phyloP scores from a whole-genome alignment of 2,113 vertebrate species.

The Leucosticte australis region DNA sequence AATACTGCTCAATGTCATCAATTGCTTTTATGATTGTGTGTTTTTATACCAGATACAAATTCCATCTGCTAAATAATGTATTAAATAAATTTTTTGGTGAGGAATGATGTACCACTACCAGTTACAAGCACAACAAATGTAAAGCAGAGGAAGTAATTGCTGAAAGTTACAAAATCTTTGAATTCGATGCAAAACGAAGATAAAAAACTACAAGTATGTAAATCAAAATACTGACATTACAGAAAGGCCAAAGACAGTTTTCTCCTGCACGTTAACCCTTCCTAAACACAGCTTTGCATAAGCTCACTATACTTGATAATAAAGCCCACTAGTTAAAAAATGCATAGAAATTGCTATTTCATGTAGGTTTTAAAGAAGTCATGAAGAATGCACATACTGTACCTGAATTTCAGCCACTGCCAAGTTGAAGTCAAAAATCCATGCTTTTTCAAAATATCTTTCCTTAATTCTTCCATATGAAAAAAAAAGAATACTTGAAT shows the following conservation, averaged over 20 bases:
- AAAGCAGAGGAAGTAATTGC: neutral
- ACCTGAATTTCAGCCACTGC: slow-evolving; percentile 79
- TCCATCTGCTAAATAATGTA: neutral
- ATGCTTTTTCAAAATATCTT: slow-evolving; percentile 48
- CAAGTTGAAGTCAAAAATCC: slow-evolving; percentile 69
- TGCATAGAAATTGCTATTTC: neutral
- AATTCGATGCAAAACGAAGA: neutral
- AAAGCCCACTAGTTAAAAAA: neutral
- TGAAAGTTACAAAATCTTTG: neutral
- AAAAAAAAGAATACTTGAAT: neutral
- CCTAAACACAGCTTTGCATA: neutral
- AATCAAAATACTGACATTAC: neutral
- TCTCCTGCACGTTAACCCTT: neutral
- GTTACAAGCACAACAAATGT: neutral
- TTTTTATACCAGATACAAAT: neutral
- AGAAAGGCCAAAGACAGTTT: neutral
- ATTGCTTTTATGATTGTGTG: neutral
- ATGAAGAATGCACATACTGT: neutral
- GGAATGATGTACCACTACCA: neutral
- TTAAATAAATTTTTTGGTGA: neutral
- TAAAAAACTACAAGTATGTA: neutral
- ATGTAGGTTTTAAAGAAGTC: neutral
- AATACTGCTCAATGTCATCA: neutral
- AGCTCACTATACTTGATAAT: neutral
- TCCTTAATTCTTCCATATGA: slow-evolving; percentile 63